Evolutionary conservation across 2,888 invertebrate species (phyloP).

Genomic region (Calephelis perditalis): DNA sequence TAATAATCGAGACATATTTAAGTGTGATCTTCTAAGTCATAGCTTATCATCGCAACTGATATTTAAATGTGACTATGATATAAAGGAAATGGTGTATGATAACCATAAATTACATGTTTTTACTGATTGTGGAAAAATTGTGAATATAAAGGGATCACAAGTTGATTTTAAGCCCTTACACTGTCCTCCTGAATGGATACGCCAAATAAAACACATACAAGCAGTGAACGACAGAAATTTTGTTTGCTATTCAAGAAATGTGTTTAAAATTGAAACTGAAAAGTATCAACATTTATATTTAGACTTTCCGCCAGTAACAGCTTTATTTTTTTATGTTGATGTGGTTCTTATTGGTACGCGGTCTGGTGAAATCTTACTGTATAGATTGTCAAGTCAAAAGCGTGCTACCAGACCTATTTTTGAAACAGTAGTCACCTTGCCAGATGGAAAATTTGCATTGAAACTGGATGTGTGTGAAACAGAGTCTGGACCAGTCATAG

Average conservation of each 20-base stretch:
- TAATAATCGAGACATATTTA: constrained; percentile 47
- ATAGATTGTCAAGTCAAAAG: constrained; percentile 51
- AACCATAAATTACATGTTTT: constrained; percentile 44
- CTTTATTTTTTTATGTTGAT: constrained; percentile 60
- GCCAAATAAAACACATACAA: constrained; percentile 49
- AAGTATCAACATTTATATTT: constrained; percentile 52
- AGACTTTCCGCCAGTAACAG: constrained; percentile 58
- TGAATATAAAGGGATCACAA: constrained; percentile 40
- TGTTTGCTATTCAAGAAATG: constrained; percentile 56
- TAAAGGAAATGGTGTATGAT: constrained; percentile 50
- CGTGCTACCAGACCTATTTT: constrained; percentile 44
- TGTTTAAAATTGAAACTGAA: constrained; percentile 60
- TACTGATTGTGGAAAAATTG: constrained; percentile 55
- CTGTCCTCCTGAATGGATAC: constrained; percentile 55
- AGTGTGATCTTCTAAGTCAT: constrained; percentile 41
- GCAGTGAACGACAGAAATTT: constrained; percentile 54
- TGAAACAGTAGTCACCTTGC: constrained; percentile 46
- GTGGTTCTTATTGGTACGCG: constrained; percentile 53
- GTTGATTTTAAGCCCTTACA: constrained; percentile 38
- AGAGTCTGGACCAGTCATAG: constrained; percentile 51
- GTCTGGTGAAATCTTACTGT: constrained; percentile 52
- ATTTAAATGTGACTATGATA: constrained; percentile 47
- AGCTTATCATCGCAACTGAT: constrained; percentile 44
- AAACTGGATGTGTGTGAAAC: constrained; percentile 59
- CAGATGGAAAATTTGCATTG: constrained; percentile 54